Percentiles rank a stretch among this genome's conserved stretches.
Evolutionary conservation across 2,888 invertebrate species (phyloP).

Genomic region (Cetonia aurata): DNA sequence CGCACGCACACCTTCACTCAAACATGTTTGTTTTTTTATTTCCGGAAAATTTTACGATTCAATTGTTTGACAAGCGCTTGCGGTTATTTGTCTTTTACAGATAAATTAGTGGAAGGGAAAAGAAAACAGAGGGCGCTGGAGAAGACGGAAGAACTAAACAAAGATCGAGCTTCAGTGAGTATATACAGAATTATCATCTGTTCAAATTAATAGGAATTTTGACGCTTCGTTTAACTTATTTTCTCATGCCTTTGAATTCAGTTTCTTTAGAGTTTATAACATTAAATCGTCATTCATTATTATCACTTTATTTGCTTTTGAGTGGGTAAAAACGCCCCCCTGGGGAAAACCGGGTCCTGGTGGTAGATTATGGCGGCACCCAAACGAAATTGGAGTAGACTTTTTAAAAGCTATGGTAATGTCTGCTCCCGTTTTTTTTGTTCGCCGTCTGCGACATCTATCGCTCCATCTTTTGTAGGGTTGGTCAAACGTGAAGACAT

Average conservation of each 20-base stretch:
- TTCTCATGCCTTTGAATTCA: no score
- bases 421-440: background rate
- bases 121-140: constrained; percentile 68
- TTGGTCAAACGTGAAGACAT: constrained; percentile 64
- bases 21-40: constrained; percentile 14
- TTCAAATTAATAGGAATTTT: no score
- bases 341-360: constrained; percentile 81
- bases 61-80: background rate
- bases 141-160: constrained; percentile 65
- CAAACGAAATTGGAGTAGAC: constrained; percentile 77
- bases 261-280: no score
- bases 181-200: background rate
- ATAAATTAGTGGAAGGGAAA: constrained; percentile 72
- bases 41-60: background rate
- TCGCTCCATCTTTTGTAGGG: constrained; percentile 58
- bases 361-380: constrained; percentile 81
- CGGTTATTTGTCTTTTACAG: constrained; percentile 63
- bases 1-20: constrained; percentile 11
- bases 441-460: background rate
- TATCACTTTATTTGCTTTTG: constrained; percentile 44
- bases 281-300: no score
- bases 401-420: constrained; percentile 84
- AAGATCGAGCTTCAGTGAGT: constrained; percentile 72
- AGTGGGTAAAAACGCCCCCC: constrained; percentile 66
- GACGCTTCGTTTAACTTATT: no score